These are phyloP conservation scores for Limnephilus marmoratus DNA, from an alignment of 2,888 invertebrate genomes.

Conservation along the genomic window DNA sequence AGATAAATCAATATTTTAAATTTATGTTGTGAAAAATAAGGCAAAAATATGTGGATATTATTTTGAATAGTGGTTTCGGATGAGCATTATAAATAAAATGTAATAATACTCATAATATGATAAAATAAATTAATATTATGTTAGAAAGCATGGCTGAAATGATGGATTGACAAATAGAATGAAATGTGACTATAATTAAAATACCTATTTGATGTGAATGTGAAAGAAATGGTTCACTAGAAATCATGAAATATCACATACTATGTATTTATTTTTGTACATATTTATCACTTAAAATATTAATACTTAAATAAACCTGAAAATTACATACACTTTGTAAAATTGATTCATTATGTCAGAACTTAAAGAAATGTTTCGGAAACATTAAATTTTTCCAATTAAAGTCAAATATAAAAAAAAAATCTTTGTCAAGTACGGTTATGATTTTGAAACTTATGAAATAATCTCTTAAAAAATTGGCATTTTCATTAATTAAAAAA, in stretches of 20 bases:
- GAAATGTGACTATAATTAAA: neutral
- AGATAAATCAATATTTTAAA: neutral
- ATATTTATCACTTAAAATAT: neutral
- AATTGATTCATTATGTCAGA: neutral
- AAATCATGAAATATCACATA: constrained; percentile 30
- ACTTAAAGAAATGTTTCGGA: neutral
- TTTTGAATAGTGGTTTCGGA: neutral
- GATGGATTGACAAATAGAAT: neutral
- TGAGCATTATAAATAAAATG: neutral
- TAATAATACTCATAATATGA: neutral
- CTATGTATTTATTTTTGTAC: constrained; percentile 16
- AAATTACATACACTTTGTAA: neutral
- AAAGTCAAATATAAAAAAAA: neutral
- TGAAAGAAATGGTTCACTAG: neutral
- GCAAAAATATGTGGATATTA: neutral
- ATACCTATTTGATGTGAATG: neutral
- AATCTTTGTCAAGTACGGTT: neutral
- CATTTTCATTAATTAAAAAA: neutral
- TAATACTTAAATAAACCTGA: constrained; percentile 18
- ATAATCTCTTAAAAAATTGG: neutral
- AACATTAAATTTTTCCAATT: neutral
- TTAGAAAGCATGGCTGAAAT: neutral
- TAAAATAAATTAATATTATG: too few species aligned
- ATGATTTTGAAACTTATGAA: neutral
- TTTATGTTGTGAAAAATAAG: neutral